These are phyloP conservation scores for Gambelia wislizenii DNA, from an alignment of 2,797 vertebrate genomes.

Conservation along the genomic window DNA sequence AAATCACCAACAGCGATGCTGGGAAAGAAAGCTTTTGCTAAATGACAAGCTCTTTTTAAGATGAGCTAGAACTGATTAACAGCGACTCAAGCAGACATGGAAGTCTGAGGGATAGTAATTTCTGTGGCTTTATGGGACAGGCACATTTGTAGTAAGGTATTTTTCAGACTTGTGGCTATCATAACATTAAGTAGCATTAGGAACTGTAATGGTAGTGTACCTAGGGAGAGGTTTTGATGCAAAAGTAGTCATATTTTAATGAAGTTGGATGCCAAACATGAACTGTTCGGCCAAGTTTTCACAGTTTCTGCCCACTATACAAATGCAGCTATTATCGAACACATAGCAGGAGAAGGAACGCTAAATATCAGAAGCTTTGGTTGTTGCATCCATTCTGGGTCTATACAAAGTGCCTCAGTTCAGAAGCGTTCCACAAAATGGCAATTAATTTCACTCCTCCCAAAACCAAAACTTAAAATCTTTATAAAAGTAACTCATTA, in stretches of 20 bases:
- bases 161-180: not conserved
- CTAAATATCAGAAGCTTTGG: not conserved
- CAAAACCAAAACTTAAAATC: too few relatives aligned
- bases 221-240: not conserved
- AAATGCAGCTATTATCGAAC: not conserved
- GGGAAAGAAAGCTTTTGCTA: conserved; percentile 7
- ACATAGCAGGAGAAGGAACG: not conserved
- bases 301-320: not conserved
- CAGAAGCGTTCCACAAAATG: not conserved
- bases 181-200: not conserved
- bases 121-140: not conserved
- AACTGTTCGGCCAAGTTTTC: not conserved
- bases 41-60: not conserved
- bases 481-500: too few relatives aligned
- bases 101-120: not conserved
- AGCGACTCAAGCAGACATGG: not conserved
- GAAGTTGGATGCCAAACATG: not conserved
- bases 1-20: not conserved
- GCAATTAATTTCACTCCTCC: not conserved
- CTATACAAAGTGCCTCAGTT: not conserved
- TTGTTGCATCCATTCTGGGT: not conserved
- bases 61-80: not conserved
- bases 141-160: not conserved
- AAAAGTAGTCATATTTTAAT: not conserved
- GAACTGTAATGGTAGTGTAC: not conserved